These are phyloP conservation scores for Athalia circularis DNA, from an alignment of 2,888 invertebrate genomes.

Conservation along the genomic window DNA sequence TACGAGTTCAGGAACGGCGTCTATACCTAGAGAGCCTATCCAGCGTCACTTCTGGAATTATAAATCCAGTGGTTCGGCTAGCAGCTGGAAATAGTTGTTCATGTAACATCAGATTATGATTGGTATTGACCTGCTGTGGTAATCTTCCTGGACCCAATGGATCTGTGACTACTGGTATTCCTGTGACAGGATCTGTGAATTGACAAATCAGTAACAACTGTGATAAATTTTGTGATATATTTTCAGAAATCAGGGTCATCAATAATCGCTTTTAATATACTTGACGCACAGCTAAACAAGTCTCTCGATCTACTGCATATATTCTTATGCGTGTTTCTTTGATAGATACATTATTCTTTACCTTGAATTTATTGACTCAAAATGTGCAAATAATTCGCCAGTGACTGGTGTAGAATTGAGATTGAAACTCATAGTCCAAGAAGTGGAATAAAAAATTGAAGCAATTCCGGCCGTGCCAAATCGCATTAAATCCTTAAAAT, in stretches of 20 bases:
- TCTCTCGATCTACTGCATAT: too few species aligned
- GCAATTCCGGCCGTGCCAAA: too few species aligned
- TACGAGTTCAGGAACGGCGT: not conserved
- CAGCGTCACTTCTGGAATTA: conserved; percentile 68
- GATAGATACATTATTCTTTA: too few species aligned
- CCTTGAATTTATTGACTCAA: too few species aligned
- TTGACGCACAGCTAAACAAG: too few species aligned
- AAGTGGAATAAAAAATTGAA: too few species aligned
- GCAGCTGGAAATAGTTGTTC: conserved; percentile 83
- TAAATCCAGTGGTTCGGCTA: conserved; percentile 65
- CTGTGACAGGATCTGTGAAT: conserved; percentile 81
- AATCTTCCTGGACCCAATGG: conserved; percentile 71
- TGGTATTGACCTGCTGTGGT: conserved; percentile 76
- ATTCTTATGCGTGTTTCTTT: too few species aligned
- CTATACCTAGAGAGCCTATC: conserved; percentile 70
- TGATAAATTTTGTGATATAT: not conserved
- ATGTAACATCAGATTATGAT: conserved; percentile 86
- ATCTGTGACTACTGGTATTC: conserved; percentile 80
- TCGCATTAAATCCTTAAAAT: too few species aligned
- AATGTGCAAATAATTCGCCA: too few species aligned
- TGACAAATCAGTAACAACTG: not conserved
- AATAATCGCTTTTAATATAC: not conserved
- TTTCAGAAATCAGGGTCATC: too few species aligned
- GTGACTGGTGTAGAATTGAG: too few species aligned
- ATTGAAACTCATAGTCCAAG: too few species aligned